Percentiles rank a stretch among this genome's conserved stretches.
phyloP scores from a whole-genome alignment of 2,113 vertebrate genomes.

The Diadophis punctatus region DNA sequence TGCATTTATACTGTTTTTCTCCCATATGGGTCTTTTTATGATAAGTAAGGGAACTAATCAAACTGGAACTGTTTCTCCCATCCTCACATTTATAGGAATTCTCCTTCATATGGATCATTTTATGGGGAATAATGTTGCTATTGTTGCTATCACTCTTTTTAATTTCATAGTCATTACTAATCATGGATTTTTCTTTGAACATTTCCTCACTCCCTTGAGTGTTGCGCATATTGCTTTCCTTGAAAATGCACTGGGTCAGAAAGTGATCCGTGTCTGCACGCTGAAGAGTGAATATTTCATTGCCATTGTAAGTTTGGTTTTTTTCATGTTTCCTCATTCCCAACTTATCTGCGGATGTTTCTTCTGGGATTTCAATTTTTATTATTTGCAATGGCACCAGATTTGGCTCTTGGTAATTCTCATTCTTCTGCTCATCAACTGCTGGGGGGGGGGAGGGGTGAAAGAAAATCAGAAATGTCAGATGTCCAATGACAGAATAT shows the following conservation, averaged over 20 bases:
- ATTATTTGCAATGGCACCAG: neutral
- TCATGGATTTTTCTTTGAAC: neutral
- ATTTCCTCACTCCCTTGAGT: neutral
- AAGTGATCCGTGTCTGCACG: neutral
- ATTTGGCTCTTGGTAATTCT: neutral
- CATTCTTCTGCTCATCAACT: neutral
- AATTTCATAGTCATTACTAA: neutral
- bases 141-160: neutral
- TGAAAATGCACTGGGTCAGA: neutral
- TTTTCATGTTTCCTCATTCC: neutral
- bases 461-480: neutral
- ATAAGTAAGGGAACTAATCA: too few relatives aligned
- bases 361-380: neutral
- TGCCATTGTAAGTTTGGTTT: neutral
- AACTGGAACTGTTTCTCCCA: too few relatives aligned
- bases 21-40: neutral
- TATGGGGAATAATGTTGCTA: neutral
- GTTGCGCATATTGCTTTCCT: neutral
- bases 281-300: neutral
- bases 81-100: neutral
- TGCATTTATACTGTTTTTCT: neutral
- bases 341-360: neutral
- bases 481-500: neutral
- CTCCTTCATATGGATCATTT: neutral
- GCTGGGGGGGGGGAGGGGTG: neutral